phyloP scores from a whole-genome alignment of 2,113 vertebrate species.

The Corynorhinus townsendii region DNA sequence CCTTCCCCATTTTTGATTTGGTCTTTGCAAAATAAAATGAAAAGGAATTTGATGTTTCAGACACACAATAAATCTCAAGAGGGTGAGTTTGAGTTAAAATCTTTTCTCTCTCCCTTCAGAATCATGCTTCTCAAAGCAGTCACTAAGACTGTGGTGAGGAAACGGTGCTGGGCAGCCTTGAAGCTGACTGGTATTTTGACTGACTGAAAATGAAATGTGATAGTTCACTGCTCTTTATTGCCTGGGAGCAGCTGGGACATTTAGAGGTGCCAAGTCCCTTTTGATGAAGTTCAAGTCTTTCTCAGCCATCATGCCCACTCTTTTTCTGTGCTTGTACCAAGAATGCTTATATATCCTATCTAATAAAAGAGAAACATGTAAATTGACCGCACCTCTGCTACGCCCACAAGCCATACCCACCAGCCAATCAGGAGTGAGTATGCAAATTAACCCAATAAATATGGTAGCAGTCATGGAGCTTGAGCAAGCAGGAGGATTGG shows the following conservation, averaged over 20 bases:
- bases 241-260: neutral
- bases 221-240: constrained; percentile 1
- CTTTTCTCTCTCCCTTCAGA: neutral
- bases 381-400: too few species aligned
- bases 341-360: neutral
- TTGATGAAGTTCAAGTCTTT: neutral
- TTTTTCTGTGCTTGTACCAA: neutral
- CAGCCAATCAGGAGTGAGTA: too few species aligned
- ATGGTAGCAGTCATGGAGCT: too few species aligned
- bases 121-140: neutral
- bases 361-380: too few species aligned
- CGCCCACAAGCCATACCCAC: too few species aligned
- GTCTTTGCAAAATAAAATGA: neutral
- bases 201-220: constrained; percentile 14
- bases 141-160: neutral
- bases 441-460: too few species aligned
- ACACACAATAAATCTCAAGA: neutral
- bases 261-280: neutral
- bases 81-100: neutral
- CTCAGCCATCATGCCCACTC: neutral
- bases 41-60: neutral
- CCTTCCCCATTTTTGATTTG: neutral
- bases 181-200: neutral
- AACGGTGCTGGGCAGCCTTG: neutral
- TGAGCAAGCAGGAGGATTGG: too few species aligned